Evolutionary conservation across 2,888 invertebrate species (phyloP), one percentile per base, ranked within the genome.

Genomic region (Drosophila kuntzei): DNA sequence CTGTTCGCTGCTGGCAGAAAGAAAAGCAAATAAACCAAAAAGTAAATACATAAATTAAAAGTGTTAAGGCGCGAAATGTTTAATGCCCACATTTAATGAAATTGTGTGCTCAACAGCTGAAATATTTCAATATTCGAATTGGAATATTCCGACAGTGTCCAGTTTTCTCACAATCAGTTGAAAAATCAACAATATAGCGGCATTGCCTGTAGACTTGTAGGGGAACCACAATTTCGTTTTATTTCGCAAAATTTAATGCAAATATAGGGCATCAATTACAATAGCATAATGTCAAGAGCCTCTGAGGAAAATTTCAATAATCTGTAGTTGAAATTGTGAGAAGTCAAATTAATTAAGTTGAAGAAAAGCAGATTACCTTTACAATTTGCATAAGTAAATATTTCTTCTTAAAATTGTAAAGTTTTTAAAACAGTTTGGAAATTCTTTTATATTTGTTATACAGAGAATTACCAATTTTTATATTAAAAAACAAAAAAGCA

Each of bases 31-130:
- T 70, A 87, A 87, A 66, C 78, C 85, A 76, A 64, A 77, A 88
- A 79, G 89, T 82, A 88, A 84, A 84, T 87, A 89, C 83, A 84
- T 84, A 84, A 84, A 84, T 84, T 89, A 89, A 84, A 89, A 75
- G 89, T 87, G 89, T 83, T 74, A 87, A 79, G 67, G 80, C 76
- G 83, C 64, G 69, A 73, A 88, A 76, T 86, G 71, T 74, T 79
- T 82, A 85, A 85, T 82, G 88, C 80, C 54, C 37, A 63, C 69
- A 75, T 82, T 79, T 73, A 79, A 73, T 78, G 57, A 68, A 79
- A 73, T 64, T 63, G 67, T 64, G 46, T 68, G 34, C 66, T 72
- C 43, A 61, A 77, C 77, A 71, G 72, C 54, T 72, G 60, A 61
- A 71, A 49, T 59, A 59, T 49, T 58, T 47, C 57, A 47, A 44